Conservation (phyloP, 30 jellyfish, hydroid and myxozoan species). For the Turritopsis rubra region DNA sequence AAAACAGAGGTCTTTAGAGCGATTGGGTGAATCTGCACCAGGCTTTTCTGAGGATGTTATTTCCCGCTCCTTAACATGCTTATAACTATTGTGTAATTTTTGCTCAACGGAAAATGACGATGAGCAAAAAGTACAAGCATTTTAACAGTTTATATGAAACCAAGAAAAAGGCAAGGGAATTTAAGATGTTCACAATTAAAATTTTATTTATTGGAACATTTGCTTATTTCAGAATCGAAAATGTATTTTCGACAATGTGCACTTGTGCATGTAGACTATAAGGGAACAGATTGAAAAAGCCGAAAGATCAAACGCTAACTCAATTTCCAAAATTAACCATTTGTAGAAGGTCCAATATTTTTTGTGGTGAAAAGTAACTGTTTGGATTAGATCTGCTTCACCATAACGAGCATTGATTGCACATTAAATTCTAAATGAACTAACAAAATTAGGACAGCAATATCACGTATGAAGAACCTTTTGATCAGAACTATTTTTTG, state of each 20-base stretch:
- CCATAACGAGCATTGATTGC: not conserved
- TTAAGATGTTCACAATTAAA: too few relatives aligned
- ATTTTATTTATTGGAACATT: too few relatives aligned
- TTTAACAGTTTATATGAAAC: too few relatives aligned
- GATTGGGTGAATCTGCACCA: too few relatives aligned
- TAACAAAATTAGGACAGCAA: not conserved
- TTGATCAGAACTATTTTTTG: not conserved
- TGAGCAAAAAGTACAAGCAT: too few relatives aligned
- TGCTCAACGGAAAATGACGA: too few relatives aligned
- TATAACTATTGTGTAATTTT: too few relatives aligned
- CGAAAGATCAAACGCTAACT: not conserved
- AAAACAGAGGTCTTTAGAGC: too few relatives aligned
- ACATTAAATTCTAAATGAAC: not conserved
- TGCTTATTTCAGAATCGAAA: too few relatives aligned
- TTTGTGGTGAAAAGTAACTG: not conserved
- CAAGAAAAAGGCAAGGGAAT: too few relatives aligned
- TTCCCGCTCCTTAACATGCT: too few relatives aligned
- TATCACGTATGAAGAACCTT: not conserved
- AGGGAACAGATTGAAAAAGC: not conserved
- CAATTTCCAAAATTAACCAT: not conserved
- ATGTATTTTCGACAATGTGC: not conserved
- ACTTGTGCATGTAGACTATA: not conserved
- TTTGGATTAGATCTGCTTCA: not conserved
- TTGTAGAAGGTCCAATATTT: not conserved
- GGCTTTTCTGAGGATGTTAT: too few relatives aligned